Conservation (phyloP, 2,888 invertebrate species). For the Epirrita christyi region DNA sequence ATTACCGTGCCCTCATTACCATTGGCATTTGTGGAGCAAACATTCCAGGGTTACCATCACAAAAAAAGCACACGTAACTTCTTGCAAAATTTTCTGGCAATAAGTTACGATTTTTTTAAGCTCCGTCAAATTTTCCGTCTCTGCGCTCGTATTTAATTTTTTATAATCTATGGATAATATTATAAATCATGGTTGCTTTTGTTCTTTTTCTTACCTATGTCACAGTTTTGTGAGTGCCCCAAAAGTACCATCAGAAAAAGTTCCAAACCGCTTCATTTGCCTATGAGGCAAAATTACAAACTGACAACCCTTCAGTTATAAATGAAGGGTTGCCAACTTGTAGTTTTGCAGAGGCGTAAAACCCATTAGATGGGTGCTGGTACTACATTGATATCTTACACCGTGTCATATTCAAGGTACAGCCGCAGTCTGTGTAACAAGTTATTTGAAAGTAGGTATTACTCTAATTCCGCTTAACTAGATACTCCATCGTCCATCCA, state of each 20-base stretch:
- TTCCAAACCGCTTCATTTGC: too few species aligned
- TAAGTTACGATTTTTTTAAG: too few species aligned
- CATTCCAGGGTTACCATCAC: constrained; percentile 18
- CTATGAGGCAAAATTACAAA: too few species aligned
- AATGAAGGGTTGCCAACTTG: too few species aligned
- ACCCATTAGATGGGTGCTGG: constrained; percentile 35
- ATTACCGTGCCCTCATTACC: constrained; percentile 64
- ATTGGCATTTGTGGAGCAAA: constrained; percentile 56
- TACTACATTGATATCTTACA: constrained; percentile 18
- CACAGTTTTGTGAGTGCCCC: too few species aligned
- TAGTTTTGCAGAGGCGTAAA: constrained; percentile 45
- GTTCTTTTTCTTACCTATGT: too few species aligned
- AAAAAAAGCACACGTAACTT: background rate
- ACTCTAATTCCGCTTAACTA: constrained; percentile 9
- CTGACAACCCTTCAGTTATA: constrained; percentile 9
- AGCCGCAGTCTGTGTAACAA: constrained; percentile 11
- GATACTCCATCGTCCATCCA: constrained; percentile 12
- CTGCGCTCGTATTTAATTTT: too few species aligned
- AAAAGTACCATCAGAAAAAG: too few species aligned
- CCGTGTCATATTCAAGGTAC: constrained; percentile 19
- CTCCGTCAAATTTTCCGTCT: too few species aligned
- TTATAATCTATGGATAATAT: too few species aligned
- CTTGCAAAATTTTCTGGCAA: too few species aligned
- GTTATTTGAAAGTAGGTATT: constrained; percentile 8
- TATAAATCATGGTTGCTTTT: too few species aligned